A percentile compares a stretch with the other conserved stretches of the same genome.
phyloP scores from a whole-genome alignment of 2,797 vertebrate species.

The Ceryle rudis region DNA sequence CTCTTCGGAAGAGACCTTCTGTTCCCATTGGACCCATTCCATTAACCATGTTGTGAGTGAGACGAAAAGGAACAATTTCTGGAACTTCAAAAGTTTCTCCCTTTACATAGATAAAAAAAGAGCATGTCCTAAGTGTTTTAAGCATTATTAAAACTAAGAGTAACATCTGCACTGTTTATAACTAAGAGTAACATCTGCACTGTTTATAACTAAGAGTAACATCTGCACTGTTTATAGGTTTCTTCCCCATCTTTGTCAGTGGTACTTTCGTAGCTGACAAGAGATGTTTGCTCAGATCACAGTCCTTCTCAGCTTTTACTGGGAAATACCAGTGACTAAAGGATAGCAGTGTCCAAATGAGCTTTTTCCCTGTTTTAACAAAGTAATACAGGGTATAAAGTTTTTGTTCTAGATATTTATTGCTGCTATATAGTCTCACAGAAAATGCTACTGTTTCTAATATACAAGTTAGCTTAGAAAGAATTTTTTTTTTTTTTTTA shows the following conservation, averaged over 20 bases:
- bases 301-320: not conserved
- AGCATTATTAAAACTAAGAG: not conserved
- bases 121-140: not conserved
- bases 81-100: conserved; percentile 98
- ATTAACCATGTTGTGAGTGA: conserved; percentile 98
- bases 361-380: not conserved
- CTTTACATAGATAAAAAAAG: conserved; percentile 70
- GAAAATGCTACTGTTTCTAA: not conserved
- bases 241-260: not conserved
- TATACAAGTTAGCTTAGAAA: not conserved
- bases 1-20: conserved; percentile 96
- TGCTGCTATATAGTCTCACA: not conserved
- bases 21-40: conserved; percentile 99
- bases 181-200: no score
- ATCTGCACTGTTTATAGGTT: not conserved
- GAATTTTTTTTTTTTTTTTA: not conserved
- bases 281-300: not conserved
- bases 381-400: not conserved
- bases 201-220: not conserved
- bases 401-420: not conserved
- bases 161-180: not conserved
- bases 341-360: not conserved
- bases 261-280: not conserved
- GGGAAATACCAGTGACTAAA: not conserved
- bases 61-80: conserved; percentile 96